Conservation (phyloP, 1,140 invertebrate genomes). For the Drosophila seguyi region DNA sequence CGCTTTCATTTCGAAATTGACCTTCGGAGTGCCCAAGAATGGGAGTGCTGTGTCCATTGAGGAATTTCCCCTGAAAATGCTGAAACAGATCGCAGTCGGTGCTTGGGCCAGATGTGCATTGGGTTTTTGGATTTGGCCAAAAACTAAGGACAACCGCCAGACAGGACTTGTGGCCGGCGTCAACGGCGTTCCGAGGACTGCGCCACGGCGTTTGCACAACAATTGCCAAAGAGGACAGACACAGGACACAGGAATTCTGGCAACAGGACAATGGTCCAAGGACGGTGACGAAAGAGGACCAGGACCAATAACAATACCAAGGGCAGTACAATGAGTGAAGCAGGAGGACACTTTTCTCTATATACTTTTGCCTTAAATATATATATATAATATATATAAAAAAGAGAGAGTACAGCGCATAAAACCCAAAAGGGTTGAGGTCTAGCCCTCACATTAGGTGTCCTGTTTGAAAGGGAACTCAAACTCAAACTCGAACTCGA, state of each 20-base stretch:
- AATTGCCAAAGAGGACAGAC: conserved; percentile 40
- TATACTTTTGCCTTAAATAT: too few relatives aligned
- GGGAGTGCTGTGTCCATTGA: conserved; percentile 29
- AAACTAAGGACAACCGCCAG: too few relatives aligned
- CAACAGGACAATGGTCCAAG: conserved; percentile 51
- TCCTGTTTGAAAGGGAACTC: too few relatives aligned
- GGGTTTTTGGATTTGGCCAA: conserved; percentile 19
- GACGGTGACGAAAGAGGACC: conserved; percentile 1
- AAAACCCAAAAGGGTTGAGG: too few relatives aligned
- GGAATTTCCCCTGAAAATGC: conserved; percentile 25
- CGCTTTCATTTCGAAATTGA: conserved; percentile 3
- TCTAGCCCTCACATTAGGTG: too few relatives aligned
- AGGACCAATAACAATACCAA: conserved; percentile 4
- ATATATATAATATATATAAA: too few relatives aligned
- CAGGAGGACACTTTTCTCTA: too few relatives aligned
- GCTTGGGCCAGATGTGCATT: conserved; percentile 21
- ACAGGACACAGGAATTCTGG: background rate
- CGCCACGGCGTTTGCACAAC: conserved; percentile 69
- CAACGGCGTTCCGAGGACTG: conserved; percentile 60
- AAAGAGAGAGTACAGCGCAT: too few relatives aligned
- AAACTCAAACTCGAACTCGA: too few relatives aligned
- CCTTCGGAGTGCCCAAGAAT: conserved; percentile 37
- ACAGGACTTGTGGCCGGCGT: conserved; percentile 61
- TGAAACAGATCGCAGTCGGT: conserved; percentile 33
- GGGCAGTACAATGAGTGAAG: too few relatives aligned